Conservation (phyloP, 2,113 vertebrate genomes). For the Sphaerodactylus townsendi region DNA sequence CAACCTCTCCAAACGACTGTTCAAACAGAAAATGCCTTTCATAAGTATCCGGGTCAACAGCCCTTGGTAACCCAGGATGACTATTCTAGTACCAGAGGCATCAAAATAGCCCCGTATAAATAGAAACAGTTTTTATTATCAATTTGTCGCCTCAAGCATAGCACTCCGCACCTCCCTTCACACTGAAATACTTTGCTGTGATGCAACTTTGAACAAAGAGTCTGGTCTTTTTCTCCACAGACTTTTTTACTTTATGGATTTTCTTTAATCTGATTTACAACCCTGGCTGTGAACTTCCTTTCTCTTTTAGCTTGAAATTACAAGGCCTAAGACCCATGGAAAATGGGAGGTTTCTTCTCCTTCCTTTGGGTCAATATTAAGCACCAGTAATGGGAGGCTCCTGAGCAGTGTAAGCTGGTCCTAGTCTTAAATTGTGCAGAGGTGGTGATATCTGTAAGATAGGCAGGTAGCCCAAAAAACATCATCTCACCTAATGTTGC, state of each 20-base stretch:
- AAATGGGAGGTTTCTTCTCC: constrained; percentile 36
- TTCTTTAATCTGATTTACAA: constrained; percentile 59
- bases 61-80: constrained; percentile 75
- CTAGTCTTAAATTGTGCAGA: neutral
- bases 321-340: constrained; percentile 58
- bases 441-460: too few relatives aligned
- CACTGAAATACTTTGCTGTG: constrained; percentile 62
- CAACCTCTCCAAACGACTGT: constrained; percentile 73
- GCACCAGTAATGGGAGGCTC: neutral
- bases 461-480: neutral
- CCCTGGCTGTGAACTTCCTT: constrained; percentile 44
- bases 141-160: constrained; percentile 69
- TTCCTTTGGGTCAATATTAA: neutral
- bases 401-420: neutral
- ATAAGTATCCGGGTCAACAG: constrained; percentile 88
- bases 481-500: too few relatives aligned
- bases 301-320: constrained; percentile 59
- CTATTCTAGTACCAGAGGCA: constrained; percentile 76
- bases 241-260: constrained; percentile 61
- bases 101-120: constrained; percentile 80
- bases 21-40: constrained; percentile 87
- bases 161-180: constrained; percentile 65
- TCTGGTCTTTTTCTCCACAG: constrained; percentile 45
- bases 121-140: constrained; percentile 75
- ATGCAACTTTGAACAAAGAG: constrained; percentile 59